Conservation (phyloP, 2,113 vertebrate species). For the Oxyruncus cristatus region DNA sequence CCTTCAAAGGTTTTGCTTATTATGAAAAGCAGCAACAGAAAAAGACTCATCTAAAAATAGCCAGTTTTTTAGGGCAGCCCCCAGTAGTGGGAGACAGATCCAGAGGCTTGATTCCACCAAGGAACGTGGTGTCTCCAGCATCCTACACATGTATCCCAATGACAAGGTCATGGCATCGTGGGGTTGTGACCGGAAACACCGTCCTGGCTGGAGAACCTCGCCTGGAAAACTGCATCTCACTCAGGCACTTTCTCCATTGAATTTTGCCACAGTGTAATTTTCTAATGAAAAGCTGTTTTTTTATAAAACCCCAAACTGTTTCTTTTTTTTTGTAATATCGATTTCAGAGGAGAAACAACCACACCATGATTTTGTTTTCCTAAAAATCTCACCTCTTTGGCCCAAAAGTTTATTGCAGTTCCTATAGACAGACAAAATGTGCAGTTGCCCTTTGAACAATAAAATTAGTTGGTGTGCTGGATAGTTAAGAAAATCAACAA, state of each 20-base stretch:
- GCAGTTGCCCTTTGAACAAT: background rate
- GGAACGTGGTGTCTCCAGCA: background rate
- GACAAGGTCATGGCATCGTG: background rate
- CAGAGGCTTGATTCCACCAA: background rate
- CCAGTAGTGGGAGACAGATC: background rate
- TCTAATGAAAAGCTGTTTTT: background rate
- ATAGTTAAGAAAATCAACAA: background rate
- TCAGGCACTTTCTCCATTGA: background rate
- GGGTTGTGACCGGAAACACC: background rate
- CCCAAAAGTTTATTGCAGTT: background rate
- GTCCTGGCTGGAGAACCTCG: background rate
- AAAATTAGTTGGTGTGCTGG: background rate
- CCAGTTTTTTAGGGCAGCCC: slow-evolving; percentile 49
- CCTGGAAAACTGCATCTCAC: background rate
- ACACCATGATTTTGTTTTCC: background rate
- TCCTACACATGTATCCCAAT: background rate
- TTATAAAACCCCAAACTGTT: background rate
- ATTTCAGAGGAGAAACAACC: background rate
- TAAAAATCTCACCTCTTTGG: background rate
- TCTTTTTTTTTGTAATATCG: background rate
- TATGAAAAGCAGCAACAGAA: slow-evolving; percentile 45
- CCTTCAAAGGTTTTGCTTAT: slow-evolving; percentile 58
- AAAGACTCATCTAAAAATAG: slow-evolving; percentile 34
- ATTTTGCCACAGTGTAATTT: background rate
- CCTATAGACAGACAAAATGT: background rate